phyloP scores from a whole-genome alignment of 2,113 vertebrate genomes.

The Dissostichus mawsoni region DNA sequence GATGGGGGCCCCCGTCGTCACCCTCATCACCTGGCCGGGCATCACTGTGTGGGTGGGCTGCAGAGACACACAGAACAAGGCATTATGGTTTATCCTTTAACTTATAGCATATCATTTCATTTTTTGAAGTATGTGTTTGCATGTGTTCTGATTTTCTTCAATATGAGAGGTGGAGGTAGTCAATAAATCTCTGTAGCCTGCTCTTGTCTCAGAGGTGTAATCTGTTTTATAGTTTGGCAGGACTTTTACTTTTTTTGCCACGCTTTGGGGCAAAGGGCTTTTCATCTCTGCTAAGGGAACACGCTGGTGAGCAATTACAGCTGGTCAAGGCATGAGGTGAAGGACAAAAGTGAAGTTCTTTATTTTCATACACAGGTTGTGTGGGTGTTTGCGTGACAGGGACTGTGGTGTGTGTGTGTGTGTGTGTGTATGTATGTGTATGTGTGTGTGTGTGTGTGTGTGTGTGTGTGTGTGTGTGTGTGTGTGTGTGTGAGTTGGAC shows the following conservation, averaged over 20 bases:
- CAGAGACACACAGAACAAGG: slow-evolving; percentile 4
- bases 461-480: neutral
- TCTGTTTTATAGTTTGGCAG: slow-evolving; percentile 46
- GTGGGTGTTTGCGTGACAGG: neutral
- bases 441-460: neutral
- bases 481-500: neutral
- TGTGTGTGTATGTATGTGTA: too few relatives aligned
- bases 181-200: slow-evolving; percentile 20
- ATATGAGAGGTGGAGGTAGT: neutral
- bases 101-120: neutral
- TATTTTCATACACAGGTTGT: slow-evolving; percentile 41
- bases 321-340: slow-evolving; percentile 41
- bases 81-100: neutral
- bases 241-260: slow-evolving; percentile 29
- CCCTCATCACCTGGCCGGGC: slow-evolving; percentile 99
- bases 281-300: slow-evolving; percentile 52
- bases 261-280: slow-evolving; percentile 34
- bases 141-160: slow-evolving; percentile 13
- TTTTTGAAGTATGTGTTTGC: neutral
- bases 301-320: slow-evolving; percentile 47
- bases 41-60: slow-evolving; percentile 99
- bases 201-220: slow-evolving; percentile 40
- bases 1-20: slow-evolving; percentile 99
- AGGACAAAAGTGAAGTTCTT: slow-evolving; percentile 41
- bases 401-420: neutral